Evolutionary conservation across 2,888 invertebrate species (phyloP).

Genomic region (Lamellibrachia satsuma): DNA sequence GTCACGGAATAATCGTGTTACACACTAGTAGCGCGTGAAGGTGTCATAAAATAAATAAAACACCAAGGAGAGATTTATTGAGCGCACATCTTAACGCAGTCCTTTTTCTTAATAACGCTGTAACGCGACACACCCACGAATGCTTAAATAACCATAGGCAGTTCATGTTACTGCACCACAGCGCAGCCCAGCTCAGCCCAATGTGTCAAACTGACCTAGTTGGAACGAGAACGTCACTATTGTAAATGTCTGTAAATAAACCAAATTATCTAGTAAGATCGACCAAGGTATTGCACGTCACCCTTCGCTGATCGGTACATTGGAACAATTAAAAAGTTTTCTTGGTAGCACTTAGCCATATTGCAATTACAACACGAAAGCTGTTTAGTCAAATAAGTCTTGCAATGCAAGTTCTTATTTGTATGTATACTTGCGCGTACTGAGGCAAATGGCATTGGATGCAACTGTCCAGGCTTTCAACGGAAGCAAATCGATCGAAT

Average conservation of each 20-base stretch:
- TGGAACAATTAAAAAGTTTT: background rate
- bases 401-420: background rate
- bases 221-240: background rate
- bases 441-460: no score
- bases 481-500: no score
- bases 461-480: no score
- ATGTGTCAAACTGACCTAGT: background rate
- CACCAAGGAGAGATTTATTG: background rate
- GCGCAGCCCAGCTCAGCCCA: background rate
- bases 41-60: background rate
- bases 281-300: background rate
- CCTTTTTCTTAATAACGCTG: background rate
- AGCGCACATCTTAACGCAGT: background rate
- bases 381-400: background rate
- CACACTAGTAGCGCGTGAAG: background rate
- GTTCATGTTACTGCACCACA: background rate
- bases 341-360: background rate
- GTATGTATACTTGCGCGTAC: no score
- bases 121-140: background rate
- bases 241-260: constrained; percentile 8
- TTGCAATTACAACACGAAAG: background rate
- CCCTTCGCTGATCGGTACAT: background rate
- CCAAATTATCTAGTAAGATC: background rate
- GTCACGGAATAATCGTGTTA: background rate
- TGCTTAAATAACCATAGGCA: background rate